Base-by-base conservation (phyloP, 1,140 invertebrate genomes). In the Papilio dardanus region DNA sequence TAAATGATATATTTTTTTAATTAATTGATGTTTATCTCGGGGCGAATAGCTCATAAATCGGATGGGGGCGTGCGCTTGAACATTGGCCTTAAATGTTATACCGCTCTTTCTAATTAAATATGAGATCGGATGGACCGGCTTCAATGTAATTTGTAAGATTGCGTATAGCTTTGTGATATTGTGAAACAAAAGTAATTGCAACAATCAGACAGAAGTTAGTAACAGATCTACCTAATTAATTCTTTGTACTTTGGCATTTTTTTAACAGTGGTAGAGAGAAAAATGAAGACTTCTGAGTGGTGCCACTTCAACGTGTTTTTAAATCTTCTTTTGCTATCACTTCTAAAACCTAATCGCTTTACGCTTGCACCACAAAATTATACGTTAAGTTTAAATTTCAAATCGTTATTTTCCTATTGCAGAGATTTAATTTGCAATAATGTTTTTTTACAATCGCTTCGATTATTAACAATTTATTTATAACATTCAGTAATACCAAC, bases 71-170 rank as follows among this genome's bases (percentile, higher is more conserved):
- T 88, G 83, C 82, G 84, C 87, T 84, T 86, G 81, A 80, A 77
- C 88, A 89, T 83, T 86, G 88, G 81, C 83, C 86, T 83, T 86
- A 88, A 89, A 88, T 89, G 87, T 91, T 91, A 90, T 90, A 85
- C 86, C 86, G 81, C 87, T 92, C 87, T 90, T 92, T 92, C 90
- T 92, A 92, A 93, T 93, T 93, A 92, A 91, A 88, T 82, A 84
- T 77, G 83, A 81, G 80, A 80, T 81, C 84, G 79, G 75, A 68
- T 77, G 77, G 77, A 78, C 54, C 81, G 82, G 58, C 69, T 46
- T 74, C 77, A 67, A 24, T 16, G 30, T 75, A 76, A 81, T 81
- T 68, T 68, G 76, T n/a, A 76, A 77, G 21, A 35, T 16, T 69
- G 71, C 76, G 79, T 58, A 58, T 16, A 19, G 19, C 16, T 24